Evolutionary conservation across 2,113 vertebrate species (phyloP).

Genomic region (Hyaena hyaena): DNA sequence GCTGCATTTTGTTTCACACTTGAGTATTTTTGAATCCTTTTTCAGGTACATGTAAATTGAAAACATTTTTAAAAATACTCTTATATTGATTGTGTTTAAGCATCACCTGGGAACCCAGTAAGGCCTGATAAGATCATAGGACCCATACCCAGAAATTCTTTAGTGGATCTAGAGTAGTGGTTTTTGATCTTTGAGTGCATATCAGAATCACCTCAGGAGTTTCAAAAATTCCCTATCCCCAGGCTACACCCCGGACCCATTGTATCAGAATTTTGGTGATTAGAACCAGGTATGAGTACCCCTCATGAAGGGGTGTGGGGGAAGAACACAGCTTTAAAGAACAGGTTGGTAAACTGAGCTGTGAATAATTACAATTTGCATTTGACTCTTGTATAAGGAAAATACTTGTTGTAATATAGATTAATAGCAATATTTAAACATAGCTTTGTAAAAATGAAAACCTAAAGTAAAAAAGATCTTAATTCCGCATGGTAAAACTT

Average conservation of each 20-base stretch:
- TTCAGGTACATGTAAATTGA: background rate
- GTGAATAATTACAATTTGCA: background rate
- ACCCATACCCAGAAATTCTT: background rate
- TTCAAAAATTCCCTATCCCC: background rate
- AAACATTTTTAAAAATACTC: background rate
- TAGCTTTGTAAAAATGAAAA: constrained; percentile 23
- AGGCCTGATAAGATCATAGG: background rate
- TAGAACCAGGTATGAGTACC: background rate
- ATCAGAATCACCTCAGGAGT: background rate
- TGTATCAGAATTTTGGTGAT: background rate
- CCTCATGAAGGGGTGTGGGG: background rate
- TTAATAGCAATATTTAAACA: background rate
- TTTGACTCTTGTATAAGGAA: background rate
- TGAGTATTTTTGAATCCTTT: constrained; percentile 14
- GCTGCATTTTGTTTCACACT: constrained; percentile 12
- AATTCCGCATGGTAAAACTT: background rate
- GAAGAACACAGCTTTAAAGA: background rate
- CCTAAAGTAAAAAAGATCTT: background rate
- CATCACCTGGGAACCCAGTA: background rate
- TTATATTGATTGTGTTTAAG: background rate
- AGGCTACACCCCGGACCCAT: accelerated
- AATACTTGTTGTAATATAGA: background rate
- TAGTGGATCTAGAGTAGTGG: background rate
- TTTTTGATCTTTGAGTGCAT: background rate
- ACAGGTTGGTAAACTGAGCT: background rate